phyloP scores from a whole-genome alignment of 2,113 vertebrate species.

The Loxodonta africana region DNA sequence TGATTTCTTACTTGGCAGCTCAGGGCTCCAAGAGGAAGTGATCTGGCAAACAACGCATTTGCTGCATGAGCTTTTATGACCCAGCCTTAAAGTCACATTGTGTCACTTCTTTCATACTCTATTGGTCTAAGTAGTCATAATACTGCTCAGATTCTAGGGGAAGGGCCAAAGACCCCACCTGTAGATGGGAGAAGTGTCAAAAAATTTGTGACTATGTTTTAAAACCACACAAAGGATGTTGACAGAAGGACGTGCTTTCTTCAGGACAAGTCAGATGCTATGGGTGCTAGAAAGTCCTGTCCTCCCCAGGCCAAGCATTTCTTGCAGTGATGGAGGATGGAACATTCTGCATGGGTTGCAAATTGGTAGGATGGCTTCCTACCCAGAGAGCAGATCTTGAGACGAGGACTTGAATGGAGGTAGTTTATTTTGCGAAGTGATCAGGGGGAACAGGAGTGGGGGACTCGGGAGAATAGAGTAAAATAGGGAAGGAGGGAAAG shows the following conservation, averaged over 20 bases:
- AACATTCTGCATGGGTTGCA: background rate
- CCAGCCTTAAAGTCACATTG: background rate
- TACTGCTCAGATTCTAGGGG: background rate
- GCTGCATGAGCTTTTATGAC: background rate
- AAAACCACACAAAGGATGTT: background rate
- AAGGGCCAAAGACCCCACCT: background rate
- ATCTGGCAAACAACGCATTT: background rate
- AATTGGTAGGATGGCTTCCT: background rate
- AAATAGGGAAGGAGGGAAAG: background rate
- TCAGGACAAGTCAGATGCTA: background rate
- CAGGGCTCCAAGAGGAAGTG: background rate
- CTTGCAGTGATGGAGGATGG: background rate
- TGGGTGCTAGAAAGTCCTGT: background rate
- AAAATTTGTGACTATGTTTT: background rate
- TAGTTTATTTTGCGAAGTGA: no score
- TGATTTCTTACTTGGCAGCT: no score
- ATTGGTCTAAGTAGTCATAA: background rate
- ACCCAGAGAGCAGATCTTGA: background rate
- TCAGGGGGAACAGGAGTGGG: no score
- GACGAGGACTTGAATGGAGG: background rate
- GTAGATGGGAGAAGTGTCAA: conserved; percentile 8
- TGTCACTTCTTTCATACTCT: conserved; percentile 44
- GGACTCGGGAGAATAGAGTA: background rate
- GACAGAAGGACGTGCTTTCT: conserved; percentile 39
- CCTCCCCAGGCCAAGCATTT: conserved; percentile 15